A percentile compares a stretch with the other conserved stretches of the same genome.
These are phyloP conservation scores for Gila orcuttii DNA, from an alignment of 2,113 vertebrate genomes.

Conservation along the genomic window DNA sequence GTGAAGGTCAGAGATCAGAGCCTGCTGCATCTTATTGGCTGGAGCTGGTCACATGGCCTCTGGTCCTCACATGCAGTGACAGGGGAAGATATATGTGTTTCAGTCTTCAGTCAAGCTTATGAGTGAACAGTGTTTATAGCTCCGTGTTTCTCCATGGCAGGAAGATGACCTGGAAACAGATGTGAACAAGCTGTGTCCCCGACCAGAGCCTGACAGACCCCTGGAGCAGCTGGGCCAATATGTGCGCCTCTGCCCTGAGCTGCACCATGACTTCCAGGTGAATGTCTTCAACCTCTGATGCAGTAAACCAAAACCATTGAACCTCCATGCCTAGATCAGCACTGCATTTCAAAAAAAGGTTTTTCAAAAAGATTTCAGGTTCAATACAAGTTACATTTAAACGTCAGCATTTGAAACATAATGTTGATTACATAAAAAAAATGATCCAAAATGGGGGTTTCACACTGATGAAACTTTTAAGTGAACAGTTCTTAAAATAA, in stretches of 20 bases:
- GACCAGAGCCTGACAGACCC: slow-evolving; percentile 76
- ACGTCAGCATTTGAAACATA: neutral
- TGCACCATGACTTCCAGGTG: slow-evolving; percentile 82
- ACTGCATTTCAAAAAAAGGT: too few relatives aligned
- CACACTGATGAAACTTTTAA: too few relatives aligned
- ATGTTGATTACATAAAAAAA: neutral
- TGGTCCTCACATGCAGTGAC: neutral
- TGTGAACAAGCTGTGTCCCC: slow-evolving; percentile 75
- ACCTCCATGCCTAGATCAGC: neutral
- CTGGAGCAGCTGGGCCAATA: slow-evolving; percentile 83
- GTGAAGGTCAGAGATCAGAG: slow-evolving; percentile 4
- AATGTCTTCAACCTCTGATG: neutral
- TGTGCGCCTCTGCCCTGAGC: slow-evolving; percentile 79
- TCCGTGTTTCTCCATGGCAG: slow-evolving; percentile 63
- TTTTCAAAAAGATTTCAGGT: too few relatives aligned
- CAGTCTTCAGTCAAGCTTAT: slow-evolving; percentile 27
- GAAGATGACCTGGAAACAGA: slow-evolving; percentile 92
- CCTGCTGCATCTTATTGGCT: neutral
- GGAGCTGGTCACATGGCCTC: neutral
- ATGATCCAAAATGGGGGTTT: too few relatives aligned
- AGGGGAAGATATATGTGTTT: slow-evolving; percentile 13
- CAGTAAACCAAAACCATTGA: neutral
- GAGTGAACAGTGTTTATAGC: slow-evolving; percentile 1
- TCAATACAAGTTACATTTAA: too few relatives aligned
- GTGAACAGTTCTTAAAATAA: too few relatives aligned